Evolutionary conservation across 2,113 vertebrate genomes (phyloP).

Genomic region (Camelus bactrianus): DNA sequence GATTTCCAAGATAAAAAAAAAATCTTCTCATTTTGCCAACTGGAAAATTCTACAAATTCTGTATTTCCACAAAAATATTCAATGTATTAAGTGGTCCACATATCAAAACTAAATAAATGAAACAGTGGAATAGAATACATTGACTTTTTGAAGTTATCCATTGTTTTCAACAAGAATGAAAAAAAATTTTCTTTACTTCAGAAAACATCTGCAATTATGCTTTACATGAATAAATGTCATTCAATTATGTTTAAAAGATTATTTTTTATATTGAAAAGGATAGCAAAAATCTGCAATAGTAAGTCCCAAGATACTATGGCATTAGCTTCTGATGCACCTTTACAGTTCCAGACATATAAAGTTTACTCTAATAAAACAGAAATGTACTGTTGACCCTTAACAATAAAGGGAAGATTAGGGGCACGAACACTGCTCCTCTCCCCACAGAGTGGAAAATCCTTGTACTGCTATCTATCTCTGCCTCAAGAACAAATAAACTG

Average conservation of each 20-base stretch:
- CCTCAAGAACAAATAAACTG: background rate
- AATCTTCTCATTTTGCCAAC: background rate
- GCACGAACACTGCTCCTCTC: too few relatives aligned
- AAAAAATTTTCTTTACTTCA: background rate
- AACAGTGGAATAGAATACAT: background rate
- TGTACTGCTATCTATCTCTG: background rate
- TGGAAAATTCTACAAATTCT: background rate
- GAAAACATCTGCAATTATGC: slow-evolving; percentile 6
- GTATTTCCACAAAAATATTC: background rate
- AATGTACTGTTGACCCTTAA: background rate
- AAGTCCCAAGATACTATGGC: background rate
- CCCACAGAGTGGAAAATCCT: background rate
- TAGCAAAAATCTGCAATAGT: background rate
- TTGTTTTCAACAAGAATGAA: background rate
- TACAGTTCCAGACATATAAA: background rate
- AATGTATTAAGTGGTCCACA: background rate
- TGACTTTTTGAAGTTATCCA: background rate
- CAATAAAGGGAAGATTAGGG: background rate
- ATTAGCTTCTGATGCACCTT: background rate
- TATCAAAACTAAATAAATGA: slow-evolving; percentile 25
- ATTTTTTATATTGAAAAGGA: background rate
- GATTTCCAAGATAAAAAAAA: background rate
- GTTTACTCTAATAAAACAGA: background rate
- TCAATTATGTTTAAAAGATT: background rate
- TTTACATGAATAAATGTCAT: background rate